Evolutionary conservation across 2,888 invertebrate species (phyloP), one percentile per base, ranked within the genome.

Genomic region (Abscondita cerata): DNA sequence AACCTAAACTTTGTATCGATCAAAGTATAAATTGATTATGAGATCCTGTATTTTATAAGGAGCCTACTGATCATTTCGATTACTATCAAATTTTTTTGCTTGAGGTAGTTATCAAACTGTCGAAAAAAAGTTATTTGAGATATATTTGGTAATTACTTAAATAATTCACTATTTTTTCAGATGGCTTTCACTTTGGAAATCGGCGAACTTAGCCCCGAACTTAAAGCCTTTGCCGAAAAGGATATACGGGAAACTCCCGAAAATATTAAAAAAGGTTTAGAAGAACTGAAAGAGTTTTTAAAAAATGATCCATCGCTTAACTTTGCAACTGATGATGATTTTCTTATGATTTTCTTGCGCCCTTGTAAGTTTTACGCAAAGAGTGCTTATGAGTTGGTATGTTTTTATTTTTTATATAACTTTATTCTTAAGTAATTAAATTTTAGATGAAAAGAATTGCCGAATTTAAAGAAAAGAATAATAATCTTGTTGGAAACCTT

Each of bases 351-450:
- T 65, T 92, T 92, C 75, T 81, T 94, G 58, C 85, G 93, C 62
- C 91, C 92, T 16, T 90, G 90, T 81, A 93, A 94, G 78, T 94
- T 87, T 82, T 93, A 93, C 71, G 89, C 93, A 0, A 85, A 92
- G 72, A 91, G 92, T 80, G 93, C 93, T 0, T 81, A 88, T 59
- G 88, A 88, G 73, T 81, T 93, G 83, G 92, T 91, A 77, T 87
- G 87, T 82, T 34, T n/a, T n/a, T n/a, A n/a, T n/a, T n/a, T n/a
- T n/a, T n/a, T n/a, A n/a, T n/a, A n/a, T n/a, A n/a, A n/a, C n/a
- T n/a, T n/a, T n/a, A n/a, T n/a, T n/a, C n/a, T n/a, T n/a, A n/a
- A n/a, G n/a, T n/a, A n/a, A n/a, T n/a, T n/a, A n/a, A n/a, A 25
- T 25, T 6, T 36, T 73, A 92, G 88, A 90, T 93, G 90, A 89